These are phyloP conservation scores for Hycleus phaleratus DNA, from an alignment of 1,140 invertebrate species.

Conservation along the genomic window DNA sequence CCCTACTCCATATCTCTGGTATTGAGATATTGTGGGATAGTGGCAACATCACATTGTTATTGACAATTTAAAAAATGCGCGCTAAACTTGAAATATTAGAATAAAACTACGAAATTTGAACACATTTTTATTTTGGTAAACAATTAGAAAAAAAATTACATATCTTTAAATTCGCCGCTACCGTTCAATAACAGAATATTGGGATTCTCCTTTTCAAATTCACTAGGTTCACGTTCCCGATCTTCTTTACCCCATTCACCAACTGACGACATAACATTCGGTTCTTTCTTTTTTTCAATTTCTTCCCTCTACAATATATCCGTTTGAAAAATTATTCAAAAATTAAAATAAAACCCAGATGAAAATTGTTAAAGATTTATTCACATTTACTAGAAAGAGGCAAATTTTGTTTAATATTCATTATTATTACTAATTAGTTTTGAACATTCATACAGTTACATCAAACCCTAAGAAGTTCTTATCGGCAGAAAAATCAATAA, in stretches of 20 bases:
- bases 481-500: no score
- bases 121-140: background rate
- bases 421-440: no score
- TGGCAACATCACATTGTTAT: no score
- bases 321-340: slow-evolving; percentile 14
- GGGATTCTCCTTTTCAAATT: slow-evolving; percentile 70
- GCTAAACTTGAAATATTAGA: no score
- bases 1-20: no score
- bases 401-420: no score
- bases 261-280: slow-evolving; percentile 62
- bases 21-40: no score
- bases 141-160: slow-evolving; percentile 46
- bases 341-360: slow-evolving; percentile 9
- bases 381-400: no score
- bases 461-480: no score
- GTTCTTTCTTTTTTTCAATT: slow-evolving; percentile 53
- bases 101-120: background rate
- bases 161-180: slow-evolving; percentile 66
- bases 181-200: slow-evolving; percentile 68
- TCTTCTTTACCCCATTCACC: slow-evolving; percentile 66
- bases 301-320: slow-evolving; percentile 53
- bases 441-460: no score
- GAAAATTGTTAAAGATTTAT: slow-evolving; percentile 6
- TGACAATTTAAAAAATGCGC: no score
- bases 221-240: slow-evolving; percentile 58